Base-by-base conservation (phyloP, 2,888 invertebrate species). In the Cenopis cana region DNA sequence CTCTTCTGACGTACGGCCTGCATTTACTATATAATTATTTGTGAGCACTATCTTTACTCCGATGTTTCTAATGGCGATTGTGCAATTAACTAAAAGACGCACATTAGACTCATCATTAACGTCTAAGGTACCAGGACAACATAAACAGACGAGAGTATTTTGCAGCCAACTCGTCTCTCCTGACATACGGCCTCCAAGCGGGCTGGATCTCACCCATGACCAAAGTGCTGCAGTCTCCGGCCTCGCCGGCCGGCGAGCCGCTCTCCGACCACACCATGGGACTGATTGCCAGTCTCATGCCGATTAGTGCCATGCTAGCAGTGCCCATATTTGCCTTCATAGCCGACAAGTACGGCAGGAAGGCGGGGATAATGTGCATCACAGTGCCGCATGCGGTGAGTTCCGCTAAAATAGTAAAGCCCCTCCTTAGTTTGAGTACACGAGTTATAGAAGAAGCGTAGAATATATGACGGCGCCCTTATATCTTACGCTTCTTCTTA, bases 171-270 rank as follows among this genome's bases (percentile, higher is more conserved):
- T 76, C 89, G 49, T 85, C 89, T 24, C 76, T 90, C 56, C 82
- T 93, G 74, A 88, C 86, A 29, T 87, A 91, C 72, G 93, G 94
- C 5, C 81, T 89, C 24, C 88, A 89, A 73, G 80, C 86, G 2
- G 93, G 92, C 24, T 94, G 93, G 91, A 82, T 91, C 12, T 92
- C 94, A 4, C 91, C 93, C 11, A 89, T 89, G 76, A 83, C 90
- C 52, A 85, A 87, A 17, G 76, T 87, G 46, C 80, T 94, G 70
- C 82, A 88, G 72, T 87, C 89, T 0, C 78, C 81, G 17, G 61
- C 74, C 10, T 86, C 89, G 1, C 89, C 91, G 0, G 80, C 85
- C 8, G 82, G 83, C 0, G 73, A 81, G 59, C 84, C 89, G 11
- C 76, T 94, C 74, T 83, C 87, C 1, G 85, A 81, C 59, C 77